Conservation (phyloP, 2,113 vertebrate genomes). For the Ctenomys sociabilis region DNA sequence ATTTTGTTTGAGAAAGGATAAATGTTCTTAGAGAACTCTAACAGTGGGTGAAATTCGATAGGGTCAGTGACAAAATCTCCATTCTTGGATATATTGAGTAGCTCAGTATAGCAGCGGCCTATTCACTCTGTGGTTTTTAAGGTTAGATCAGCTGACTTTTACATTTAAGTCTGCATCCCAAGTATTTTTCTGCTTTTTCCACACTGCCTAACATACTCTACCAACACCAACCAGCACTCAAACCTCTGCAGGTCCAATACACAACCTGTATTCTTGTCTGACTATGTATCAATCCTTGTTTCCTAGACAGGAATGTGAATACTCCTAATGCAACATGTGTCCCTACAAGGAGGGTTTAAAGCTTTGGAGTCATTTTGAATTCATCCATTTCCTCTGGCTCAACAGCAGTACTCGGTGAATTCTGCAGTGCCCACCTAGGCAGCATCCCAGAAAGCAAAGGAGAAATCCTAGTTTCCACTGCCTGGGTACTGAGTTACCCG, state of each 20-base stretch:
- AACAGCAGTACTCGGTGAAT: not conserved
- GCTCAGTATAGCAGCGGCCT: not conserved
- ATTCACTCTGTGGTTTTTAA: not conserved
- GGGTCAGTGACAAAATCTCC: not conserved
- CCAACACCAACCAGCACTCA: not conserved
- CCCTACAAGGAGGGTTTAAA: not conserved
- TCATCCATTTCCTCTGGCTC: not conserved
- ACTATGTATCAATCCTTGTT: not conserved
- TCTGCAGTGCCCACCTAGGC: not conserved
- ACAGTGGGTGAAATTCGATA: not conserved
- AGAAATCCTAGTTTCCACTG: not conserved
- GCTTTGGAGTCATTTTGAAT: not conserved
- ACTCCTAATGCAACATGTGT: not conserved
- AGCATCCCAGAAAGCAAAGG: not conserved
- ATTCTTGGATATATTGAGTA: not conserved
- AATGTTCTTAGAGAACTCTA: not conserved
- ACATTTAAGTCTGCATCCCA: not conserved
- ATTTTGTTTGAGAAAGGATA: not conserved
- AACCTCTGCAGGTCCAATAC: not conserved
- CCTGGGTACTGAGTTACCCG: not conserved
- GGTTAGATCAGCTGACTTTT: not conserved
- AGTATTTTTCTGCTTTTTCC: not conserved
- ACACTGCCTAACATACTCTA: not conserved
- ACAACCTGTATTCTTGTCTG: not conserved
- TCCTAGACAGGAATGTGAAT: not conserved